Base-by-base conservation (phyloP, 2,888 invertebrate species). In the Lepidochrysops patricia region DNA sequence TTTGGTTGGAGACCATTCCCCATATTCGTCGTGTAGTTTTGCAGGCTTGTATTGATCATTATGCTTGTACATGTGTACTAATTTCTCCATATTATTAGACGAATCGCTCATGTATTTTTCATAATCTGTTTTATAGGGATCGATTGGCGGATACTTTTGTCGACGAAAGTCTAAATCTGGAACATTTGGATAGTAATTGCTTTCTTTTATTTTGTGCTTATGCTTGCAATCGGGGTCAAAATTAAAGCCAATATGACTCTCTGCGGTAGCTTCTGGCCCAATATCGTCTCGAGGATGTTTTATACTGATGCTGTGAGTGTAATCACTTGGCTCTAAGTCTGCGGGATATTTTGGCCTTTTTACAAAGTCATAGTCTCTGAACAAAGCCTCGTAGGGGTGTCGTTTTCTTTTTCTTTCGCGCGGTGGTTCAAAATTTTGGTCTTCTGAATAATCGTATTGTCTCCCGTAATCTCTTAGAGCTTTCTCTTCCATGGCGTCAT, bases 171-270 rank as follows among this genome's bases (percentile, higher is more conserved):
- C 80, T 62, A 72, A 67, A 57, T 84, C 82, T 35, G 73, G 74
- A 32, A 71, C 66, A 63, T 74, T 79, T 9, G 75, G 71, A 69
- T 80, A 80, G 60, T 72, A 70, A 68, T 74, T 74, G 57, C 69
- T 74, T 71, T 78, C 80, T 66, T 79, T 80, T 19, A 43, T 43
- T 71, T 79, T 82, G 60, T 79, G 75, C 73, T 85, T 86, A 7
- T 76, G 80, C 75, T 84, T 84, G 66, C 85, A 85, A 71, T 84
- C 79, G 29, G 83, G 81, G 64, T 87, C 84, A 62, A 74, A 77
- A 66, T 71, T 76, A 62, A 81, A 77, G 27, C 84, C 85, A 58
- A 80, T 72, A 69, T 85, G 84, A 69, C 82, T 80, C 63, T 81
- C 76, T 12, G 83, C 74, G 49, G 79, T 79, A 34, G 72, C 72